Base-by-base conservation (phyloP, 2,113 vertebrate genomes). In the Chaetura pelagica region DNA sequence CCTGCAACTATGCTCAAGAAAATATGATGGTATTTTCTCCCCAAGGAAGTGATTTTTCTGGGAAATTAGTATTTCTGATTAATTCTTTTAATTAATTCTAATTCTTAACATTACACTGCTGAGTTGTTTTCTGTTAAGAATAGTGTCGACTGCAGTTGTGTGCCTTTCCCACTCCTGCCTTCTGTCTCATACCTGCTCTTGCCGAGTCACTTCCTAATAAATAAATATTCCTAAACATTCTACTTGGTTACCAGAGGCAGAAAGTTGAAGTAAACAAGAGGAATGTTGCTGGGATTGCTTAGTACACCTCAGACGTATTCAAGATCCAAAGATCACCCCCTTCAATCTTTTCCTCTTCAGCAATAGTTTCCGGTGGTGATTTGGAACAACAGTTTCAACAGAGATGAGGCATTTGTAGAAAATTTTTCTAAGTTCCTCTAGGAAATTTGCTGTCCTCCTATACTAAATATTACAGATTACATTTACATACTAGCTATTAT, bases 61-160 rank as follows among this genome's bases (percentile, higher is more conserved):
- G 26, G 67, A 85, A 86, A 80, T 15, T 35, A 29, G 1, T 51
- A 48, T 79, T 90, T 82, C 4, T 55, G 40, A 42, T 42, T 42
- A 10, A 10, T 42, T 42, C 11, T 42, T 42, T 42, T 13, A 42
- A 40, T 42, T 9, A 12, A 42, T 42, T 42, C 40, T 42, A 42
- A 42, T 81, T 57, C 7, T 62, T 71, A 77, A 38, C 1, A 3
- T 44, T 34, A 64, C 11, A 26, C 29, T 24, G 4, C 34, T 54
- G 69, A 34, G 1, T 1, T 24, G 30, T 74, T 89, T 91, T 67
- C 64, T 34, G 2, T 55, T 61, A 27, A 66, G 14, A 74, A 52
- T 59, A 27, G 19, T 46, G 8, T 59, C 1, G 0, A 19, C 13
- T 52, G 5, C n/a, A 74, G 13, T 9, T 44, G 2, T n/a, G 9